Evolutionary conservation across 23 tunicate species (phyloP), one percentile per base, ranked within the genome.

Genomic region (Styela plicata): DNA sequence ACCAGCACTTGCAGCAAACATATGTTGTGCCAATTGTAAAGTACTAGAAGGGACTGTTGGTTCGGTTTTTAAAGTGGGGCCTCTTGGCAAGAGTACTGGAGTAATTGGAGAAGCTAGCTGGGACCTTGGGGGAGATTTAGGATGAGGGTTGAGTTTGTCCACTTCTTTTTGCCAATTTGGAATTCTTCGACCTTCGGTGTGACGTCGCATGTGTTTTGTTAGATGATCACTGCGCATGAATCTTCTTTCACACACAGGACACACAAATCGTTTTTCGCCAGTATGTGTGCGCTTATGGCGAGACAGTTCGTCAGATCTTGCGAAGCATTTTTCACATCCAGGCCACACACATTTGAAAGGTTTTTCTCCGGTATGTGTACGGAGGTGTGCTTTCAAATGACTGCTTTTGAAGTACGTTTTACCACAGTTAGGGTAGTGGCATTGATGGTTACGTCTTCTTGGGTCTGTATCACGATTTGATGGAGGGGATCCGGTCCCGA

Each of bases 171-270:
- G 98, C 98, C 98, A 93, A 69, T 93, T 93, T 5, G 98, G 98
- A 32, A 93, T 85, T 74, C 84, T 88, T 22, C 98, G 85, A 73
- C 90, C 90, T 36, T 85, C 85, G 53, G 82, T 83, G 63, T 95
- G 99, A 27, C 99, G 89, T 52, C 84, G 86, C 96, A 90, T 90
- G 84, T 95, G 99, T 64, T 95, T 95, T 7, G 99, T 95, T 25
- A 95, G 78, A 74, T 95, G 99, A 79, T 95, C 99, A 80, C 96
- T 89, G 20, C 99, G 76, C 99, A 95, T 95, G 67, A 95, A 95
- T 19, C 92, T 80, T 22, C 99, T 83, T 24, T 86, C 86, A 82
- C 99, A 95, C 21, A 87, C 84, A 7, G 99, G 96, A 73, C 99
- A 95, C 19, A 85, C 96, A 69, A 95, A 95, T 34, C 87, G 74